Conservation (phyloP, 2,113 vertebrate genomes). For the Arenaria interpres region DNA sequence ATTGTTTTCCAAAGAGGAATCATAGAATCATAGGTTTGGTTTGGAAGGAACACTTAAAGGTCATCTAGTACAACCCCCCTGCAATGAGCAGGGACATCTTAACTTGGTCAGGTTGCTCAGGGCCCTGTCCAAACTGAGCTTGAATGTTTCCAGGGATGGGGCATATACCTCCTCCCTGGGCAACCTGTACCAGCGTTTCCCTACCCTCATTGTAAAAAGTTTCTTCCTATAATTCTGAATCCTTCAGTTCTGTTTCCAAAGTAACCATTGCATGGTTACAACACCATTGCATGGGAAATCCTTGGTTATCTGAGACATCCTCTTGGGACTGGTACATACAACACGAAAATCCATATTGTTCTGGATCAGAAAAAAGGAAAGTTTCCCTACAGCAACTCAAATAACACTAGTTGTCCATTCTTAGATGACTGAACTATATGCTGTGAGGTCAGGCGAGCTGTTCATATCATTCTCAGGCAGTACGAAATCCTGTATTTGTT, state of each 20-base stretch:
- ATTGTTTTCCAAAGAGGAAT: neutral
- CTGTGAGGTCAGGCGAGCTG: neutral
- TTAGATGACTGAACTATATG: neutral
- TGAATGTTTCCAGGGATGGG: neutral
- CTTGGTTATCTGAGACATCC: neutral
- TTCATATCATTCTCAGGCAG: neutral
- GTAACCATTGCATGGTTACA: no score
- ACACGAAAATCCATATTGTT: accelerated
- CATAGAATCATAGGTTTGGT: neutral
- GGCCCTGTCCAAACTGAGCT: neutral
- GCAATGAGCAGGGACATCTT: neutral
- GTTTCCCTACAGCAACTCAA: neutral
- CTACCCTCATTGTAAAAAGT: neutral
- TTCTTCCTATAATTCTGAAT: neutral
- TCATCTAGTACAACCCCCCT: neutral
- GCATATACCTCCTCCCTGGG: neutral
- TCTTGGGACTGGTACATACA: neutral
- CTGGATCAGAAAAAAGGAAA: neutral
- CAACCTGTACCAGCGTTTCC: neutral
- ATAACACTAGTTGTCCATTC: neutral
- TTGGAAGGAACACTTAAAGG: neutral
- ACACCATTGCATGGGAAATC: neutral
- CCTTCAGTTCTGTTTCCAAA: neutral
- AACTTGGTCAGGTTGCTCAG: neutral
- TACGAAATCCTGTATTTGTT: neutral